These are phyloP conservation scores for Nematopogon swammerdamellus DNA, from an alignment of 2,888 invertebrate genomes.

Conservation along the genomic window DNA sequence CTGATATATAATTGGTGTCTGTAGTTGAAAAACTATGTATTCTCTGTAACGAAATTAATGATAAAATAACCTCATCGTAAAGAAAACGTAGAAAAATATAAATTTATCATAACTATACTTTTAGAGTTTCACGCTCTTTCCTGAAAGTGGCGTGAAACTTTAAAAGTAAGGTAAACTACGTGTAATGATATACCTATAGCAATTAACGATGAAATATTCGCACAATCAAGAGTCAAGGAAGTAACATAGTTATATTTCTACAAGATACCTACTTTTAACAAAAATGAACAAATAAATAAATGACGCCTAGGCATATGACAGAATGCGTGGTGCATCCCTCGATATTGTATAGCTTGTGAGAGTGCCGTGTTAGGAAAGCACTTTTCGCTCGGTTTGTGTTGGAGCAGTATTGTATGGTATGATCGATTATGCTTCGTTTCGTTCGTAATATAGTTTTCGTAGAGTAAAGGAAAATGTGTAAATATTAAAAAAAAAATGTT, in stretches of 20 bases:
- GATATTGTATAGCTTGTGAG: no score
- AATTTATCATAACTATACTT: slow-evolving; percentile 14
- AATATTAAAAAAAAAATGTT: not conserved
- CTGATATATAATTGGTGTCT: slow-evolving; percentile 45
- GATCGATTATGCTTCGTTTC: not conserved
- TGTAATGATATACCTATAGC: slow-evolving; percentile 22
- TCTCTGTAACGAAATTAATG: not conserved
- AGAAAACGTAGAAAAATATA: slow-evolving; percentile 22
- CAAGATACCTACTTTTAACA: not conserved
- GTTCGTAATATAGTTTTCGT: not conserved
- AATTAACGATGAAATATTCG: slow-evolving; percentile 34
- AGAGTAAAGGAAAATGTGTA: not conserved
- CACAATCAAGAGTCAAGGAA: slow-evolving; percentile 50
- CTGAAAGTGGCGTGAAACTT: slow-evolving; percentile 12
- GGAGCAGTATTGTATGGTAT: no score
- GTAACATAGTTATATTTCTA: slow-evolving; percentile 26
- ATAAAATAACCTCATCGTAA: slow-evolving; percentile 25
- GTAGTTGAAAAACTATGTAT: not conserved
- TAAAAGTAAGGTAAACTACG: slow-evolving; percentile 22
- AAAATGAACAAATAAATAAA: not conserved
- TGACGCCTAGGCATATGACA: not conserved
- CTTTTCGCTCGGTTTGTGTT: no score
- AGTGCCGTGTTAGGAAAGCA: no score
- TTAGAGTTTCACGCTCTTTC: not conserved
- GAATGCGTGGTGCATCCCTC: no score